These are phyloP conservation scores for Macrosteles quadrilineatus DNA, from an alignment of 1,140 invertebrate genomes.

Conservation along the genomic window DNA sequence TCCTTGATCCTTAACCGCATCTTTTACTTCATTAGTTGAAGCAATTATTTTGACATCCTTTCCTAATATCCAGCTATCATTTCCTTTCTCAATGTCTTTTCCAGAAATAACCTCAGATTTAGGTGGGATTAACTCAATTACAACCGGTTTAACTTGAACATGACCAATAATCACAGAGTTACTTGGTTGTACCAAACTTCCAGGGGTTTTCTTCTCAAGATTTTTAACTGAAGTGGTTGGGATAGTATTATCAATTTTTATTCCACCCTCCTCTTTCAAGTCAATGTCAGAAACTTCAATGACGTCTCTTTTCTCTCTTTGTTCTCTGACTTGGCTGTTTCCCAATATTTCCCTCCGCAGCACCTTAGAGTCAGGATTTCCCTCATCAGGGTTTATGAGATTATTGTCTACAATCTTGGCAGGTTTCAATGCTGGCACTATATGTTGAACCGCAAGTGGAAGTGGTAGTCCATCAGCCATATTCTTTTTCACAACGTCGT, in stretches of 20 bases:
- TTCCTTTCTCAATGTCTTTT: no score
- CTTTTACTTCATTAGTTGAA: no score
- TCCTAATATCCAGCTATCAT: no score
- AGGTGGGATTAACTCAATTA: neutral
- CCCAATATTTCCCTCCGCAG: slow-evolving; percentile 26
- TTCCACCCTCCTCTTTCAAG: neutral
- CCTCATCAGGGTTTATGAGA: neutral
- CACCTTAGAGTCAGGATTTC: neutral
- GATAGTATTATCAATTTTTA: neutral
- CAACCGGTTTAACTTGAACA: slow-evolving; percentile 36
- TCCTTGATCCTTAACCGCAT: no score
- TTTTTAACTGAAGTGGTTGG: neutral
- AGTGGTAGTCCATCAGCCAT: slow-evolving; percentile 36
- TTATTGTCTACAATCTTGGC: slow-evolving; percentile 15
- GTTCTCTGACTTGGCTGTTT: slow-evolving; percentile 32
- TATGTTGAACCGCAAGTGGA: slow-evolving; percentile 35
- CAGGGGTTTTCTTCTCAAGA: neutral
- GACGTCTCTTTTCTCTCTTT: neutral
- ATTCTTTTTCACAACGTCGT: slow-evolving; percentile 27
- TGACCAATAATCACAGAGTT: slow-evolving; percentile 31
- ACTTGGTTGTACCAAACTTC: neutral
- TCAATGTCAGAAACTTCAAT: neutral
- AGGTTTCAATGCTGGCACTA: neutral
- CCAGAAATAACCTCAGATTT: neutral
- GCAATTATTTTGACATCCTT: no score